A percentile compares a stretch with the other conserved stretches of the same genome.
Evolutionary conservation across 2,888 invertebrate species (phyloP).

Genomic region (Siphonodentalium dalli): DNA sequence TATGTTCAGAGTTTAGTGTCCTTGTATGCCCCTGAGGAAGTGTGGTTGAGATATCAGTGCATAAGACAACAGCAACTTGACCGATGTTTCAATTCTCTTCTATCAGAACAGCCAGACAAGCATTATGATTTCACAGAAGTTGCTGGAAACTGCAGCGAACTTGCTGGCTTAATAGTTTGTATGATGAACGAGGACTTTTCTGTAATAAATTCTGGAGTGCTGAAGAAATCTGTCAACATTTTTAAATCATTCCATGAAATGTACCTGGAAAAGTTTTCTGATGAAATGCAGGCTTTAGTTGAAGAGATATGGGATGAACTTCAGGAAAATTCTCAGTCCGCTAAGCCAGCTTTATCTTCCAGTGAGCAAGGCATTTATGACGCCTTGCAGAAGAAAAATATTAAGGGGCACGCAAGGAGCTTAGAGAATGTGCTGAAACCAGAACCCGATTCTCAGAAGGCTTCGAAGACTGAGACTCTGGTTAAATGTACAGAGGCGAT

Average conservation of each 20-base stretch:
- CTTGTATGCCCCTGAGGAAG: slow-evolving; percentile 50
- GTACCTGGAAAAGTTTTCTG: slow-evolving; percentile 57
- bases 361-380: slow-evolving; percentile 34
- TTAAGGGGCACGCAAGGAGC: slow-evolving; percentile 7
- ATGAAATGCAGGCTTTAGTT: slow-evolving; percentile 53
- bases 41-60: slow-evolving; percentile 48
- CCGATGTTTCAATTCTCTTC: slow-evolving; percentile 39
- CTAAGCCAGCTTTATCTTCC: slow-evolving; percentile 34
- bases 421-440: slow-evolving; percentile 4
- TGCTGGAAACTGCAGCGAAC: slow-evolving; percentile 42
- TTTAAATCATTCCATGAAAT: slow-evolving; percentile 54
- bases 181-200: slow-evolving; percentile 61
- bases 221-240: slow-evolving; percentile 48
- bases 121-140: slow-evolving; percentile 41
- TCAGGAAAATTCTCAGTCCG: slow-evolving; percentile 29
- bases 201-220: slow-evolving; percentile 52
- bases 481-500: slow-evolving; percentile 43
- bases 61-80: slow-evolving; percentile 52
- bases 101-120: slow-evolving; percentile 41
- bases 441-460: slow-evolving; percentile 10
- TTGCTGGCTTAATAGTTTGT: slow-evolving; percentile 43
- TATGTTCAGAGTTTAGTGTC: slow-evolving; percentile 54
- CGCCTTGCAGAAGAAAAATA: slow-evolving; percentile 20
- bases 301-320: slow-evolving; percentile 57
- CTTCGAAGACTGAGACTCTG: slow-evolving; percentile 29